Evolutionary conservation across 2,113 vertebrate species (phyloP).

Genomic region (Fulmarus glacialis): DNA sequence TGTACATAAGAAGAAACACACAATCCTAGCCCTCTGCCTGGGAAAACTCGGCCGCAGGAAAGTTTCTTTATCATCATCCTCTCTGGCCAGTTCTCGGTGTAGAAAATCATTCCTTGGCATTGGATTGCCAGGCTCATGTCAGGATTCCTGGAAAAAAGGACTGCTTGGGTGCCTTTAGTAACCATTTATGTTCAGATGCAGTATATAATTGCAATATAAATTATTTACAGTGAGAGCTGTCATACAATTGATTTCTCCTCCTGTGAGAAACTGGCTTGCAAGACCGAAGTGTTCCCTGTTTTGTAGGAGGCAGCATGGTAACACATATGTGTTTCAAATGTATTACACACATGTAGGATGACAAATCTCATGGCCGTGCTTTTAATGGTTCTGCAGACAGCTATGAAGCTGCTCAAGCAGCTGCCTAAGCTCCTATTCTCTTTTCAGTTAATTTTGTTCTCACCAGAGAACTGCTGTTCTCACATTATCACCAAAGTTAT

Average conservation of each 20-base stretch:
- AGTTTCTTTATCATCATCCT: neutral
- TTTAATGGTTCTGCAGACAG: neutral
- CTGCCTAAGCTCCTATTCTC: neutral
- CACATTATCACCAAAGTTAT: neutral
- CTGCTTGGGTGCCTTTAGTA: neutral
- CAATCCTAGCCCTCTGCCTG: neutral
- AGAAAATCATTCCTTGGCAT: neutral
- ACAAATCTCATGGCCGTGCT: neutral
- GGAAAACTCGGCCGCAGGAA: neutral
- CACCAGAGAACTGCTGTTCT: neutral
- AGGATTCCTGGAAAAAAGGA: neutral
- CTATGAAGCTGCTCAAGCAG: neutral
- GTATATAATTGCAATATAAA: neutral
- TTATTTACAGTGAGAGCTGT: neutral
- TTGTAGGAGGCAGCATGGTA: neutral
- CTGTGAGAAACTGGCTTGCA: neutral
- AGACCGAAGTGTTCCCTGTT: neutral
- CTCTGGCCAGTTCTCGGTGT: neutral
- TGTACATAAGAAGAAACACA: fast-evolving
- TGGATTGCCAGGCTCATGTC: neutral
- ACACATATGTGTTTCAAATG: neutral
- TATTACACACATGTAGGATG: neutral
- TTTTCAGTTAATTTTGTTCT: neutral
- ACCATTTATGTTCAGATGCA: neutral
- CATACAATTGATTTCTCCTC: neutral